Conservation (phyloP, 2,113 vertebrate species). For the Glaucomys volans region DNA sequence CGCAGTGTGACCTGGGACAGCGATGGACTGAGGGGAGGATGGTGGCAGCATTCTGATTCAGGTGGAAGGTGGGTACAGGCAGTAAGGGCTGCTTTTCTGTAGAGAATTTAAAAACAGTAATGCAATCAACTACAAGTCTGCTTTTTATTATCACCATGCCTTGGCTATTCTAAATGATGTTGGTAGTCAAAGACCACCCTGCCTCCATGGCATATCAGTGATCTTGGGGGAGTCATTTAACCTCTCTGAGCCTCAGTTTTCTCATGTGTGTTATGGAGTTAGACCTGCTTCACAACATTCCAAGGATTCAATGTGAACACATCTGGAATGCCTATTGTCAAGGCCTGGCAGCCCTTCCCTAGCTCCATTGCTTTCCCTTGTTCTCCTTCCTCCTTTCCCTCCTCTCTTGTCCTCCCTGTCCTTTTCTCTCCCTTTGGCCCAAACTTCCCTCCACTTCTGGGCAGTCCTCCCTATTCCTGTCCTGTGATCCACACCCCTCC, state of each 20-base stretch:
- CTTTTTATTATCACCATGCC: background rate
- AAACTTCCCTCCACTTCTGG: background rate
- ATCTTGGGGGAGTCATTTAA: background rate
- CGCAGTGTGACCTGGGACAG: background rate
- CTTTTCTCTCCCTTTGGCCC: background rate
- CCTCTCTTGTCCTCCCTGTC: background rate
- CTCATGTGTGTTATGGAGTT: background rate
- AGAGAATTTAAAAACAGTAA: background rate
- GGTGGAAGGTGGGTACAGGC: background rate
- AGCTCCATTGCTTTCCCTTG: background rate
- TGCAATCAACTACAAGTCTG: background rate
- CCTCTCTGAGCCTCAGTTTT: background rate
- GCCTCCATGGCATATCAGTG: accelerated
- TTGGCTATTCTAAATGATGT: background rate
- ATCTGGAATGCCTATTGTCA: accelerated
- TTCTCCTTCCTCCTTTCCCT: background rate
- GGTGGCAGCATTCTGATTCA: background rate
- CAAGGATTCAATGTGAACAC: background rate
- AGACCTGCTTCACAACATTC: background rate
- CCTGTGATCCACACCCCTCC: background rate
- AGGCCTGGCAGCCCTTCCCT: background rate
- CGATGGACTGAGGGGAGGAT: background rate
- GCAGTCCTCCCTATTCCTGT: background rate
- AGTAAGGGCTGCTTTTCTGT: background rate
- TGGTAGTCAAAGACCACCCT: background rate